A percentile compares a stretch with the other conserved stretches of the same genome.
These are phyloP conservation scores for Choloepus hoffmanni DNA, from an alignment of 2,113 vertebrate species.

Conservation along the genomic window DNA sequence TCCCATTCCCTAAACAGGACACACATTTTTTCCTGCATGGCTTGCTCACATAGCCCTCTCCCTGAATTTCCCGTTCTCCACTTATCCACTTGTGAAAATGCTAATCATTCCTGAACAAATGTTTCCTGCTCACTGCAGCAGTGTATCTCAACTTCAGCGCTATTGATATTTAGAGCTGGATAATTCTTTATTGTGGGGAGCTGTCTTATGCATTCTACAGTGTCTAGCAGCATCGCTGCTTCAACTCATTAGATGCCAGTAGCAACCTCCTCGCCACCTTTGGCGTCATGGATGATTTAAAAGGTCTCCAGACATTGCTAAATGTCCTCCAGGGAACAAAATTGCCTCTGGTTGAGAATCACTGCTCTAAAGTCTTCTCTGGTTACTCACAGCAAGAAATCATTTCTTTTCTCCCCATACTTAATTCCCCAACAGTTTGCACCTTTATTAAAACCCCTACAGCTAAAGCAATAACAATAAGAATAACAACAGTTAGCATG, in stretches of 20 bases:
- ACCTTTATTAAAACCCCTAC: conserved; percentile 14
- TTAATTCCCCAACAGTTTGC: background rate
- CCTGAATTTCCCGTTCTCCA: background rate
- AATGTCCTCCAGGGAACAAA: background rate
- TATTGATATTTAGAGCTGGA: background rate
- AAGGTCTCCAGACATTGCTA: background rate
- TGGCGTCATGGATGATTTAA: background rate
- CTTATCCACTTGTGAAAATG: background rate
- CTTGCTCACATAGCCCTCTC: background rate
- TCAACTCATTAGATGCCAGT: background rate
- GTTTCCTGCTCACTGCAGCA: background rate
- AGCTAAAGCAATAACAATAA: background rate
- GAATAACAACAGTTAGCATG: background rate
- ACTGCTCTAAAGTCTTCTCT: background rate
- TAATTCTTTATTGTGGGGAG: background rate
- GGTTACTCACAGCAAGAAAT: background rate
- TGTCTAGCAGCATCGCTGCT: background rate
- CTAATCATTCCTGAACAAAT: background rate
- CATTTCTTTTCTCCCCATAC: background rate
- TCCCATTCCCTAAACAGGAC: background rate
- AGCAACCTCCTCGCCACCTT: background rate
- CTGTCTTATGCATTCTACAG: background rate
- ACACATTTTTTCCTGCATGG: background rate
- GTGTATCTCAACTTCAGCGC: background rate
- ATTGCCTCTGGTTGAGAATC: background rate